These are phyloP conservation scores for Mimachlamys varia DNA, from an alignment of 2,888 invertebrate genomes.

Conservation along the genomic window DNA sequence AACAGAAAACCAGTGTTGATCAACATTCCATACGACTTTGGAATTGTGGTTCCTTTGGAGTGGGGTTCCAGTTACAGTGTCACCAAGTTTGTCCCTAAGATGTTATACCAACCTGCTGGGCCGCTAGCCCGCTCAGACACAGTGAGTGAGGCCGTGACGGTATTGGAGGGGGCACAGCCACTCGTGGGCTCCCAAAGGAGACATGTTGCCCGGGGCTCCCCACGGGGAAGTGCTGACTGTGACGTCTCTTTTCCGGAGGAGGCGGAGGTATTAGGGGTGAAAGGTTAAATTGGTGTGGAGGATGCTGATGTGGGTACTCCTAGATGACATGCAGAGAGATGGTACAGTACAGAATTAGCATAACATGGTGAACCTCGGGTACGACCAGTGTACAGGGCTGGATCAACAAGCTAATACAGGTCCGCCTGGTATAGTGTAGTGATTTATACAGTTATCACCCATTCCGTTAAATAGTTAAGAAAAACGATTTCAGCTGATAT, in stretches of 20 bases:
- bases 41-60: no score
- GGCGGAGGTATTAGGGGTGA: constrained; percentile 29
- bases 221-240: constrained; percentile 4
- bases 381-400: not conserved
- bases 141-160: constrained; percentile 18
- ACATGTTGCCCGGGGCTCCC: constrained; percentile 6
- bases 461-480: not conserved
- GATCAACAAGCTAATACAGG: not conserved
- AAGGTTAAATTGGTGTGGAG: constrained; percentile 21
- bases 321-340: constrained; percentile 30
- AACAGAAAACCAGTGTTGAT: no score
- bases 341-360: not conserved
- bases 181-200: constrained; percentile 10
- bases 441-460: not conserved
- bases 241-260: constrained; percentile 18
- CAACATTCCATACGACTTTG: no score
- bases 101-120: not conserved
- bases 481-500: not conserved
- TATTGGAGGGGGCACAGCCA: constrained; percentile 23
- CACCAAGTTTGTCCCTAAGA: not conserved
- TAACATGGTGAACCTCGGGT: not conserved
- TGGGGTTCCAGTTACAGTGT: not conserved
- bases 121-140: not conserved
- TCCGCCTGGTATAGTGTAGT: not conserved
- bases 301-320: not conserved